phyloP scores from a whole-genome alignment of 1,140 invertebrate species.

The Drosophila oshimai region DNA sequence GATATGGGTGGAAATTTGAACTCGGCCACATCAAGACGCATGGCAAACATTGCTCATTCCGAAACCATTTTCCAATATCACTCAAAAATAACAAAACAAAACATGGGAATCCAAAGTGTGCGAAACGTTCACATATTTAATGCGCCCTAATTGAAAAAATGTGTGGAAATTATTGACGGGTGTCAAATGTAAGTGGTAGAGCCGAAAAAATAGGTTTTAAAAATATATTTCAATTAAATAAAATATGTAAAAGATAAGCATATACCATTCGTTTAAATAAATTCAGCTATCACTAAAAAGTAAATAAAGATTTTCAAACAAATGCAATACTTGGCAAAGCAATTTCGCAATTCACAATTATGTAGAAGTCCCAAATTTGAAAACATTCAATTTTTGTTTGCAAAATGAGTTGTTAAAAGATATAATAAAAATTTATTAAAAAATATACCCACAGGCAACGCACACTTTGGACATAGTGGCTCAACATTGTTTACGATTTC shows the following conservation, averaged over 20 bases:
- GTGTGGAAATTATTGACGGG: constrained; percentile 22
- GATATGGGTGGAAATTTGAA: constrained; percentile 42
- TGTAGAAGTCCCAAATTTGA: background rate
- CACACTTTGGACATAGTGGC: constrained; percentile 35
- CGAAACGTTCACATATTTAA: constrained; percentile 24
- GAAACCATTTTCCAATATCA: constrained; percentile 46
- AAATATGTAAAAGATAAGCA: background rate
- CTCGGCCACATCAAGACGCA: constrained; percentile 5
- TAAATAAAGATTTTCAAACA: background rate
- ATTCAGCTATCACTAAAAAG: background rate
- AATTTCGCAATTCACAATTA: background rate
- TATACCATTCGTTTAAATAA: background rate
- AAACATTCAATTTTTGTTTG: background rate
- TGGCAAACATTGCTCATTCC: constrained; percentile 41
- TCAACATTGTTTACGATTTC: constrained; percentile 48
- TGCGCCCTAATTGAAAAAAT: constrained; percentile 61
- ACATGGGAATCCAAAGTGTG: constrained; percentile 1
- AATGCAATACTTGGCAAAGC: background rate
- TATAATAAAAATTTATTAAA: background rate
- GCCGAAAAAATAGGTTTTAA: background rate
- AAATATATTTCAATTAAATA: background rate
- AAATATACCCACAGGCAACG: constrained; percentile 18
- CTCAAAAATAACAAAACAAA: constrained; percentile 57
- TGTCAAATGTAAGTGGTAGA: background rate
- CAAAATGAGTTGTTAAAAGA: background rate